These are phyloP conservation scores for Epicauta chinensis DNA, from an alignment of 1,140 invertebrate genomes.

Conservation along the genomic window DNA sequence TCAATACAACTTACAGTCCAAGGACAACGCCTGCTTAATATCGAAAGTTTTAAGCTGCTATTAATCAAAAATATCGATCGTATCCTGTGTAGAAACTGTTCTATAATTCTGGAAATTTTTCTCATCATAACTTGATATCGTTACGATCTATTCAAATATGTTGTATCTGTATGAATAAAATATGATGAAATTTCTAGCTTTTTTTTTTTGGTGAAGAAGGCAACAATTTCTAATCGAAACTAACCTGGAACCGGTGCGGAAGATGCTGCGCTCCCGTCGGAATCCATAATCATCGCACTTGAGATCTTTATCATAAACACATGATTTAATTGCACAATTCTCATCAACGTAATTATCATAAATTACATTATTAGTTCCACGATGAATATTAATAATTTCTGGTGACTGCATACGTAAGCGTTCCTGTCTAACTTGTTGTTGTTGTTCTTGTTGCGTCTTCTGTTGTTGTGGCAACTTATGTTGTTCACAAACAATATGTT, in stretches of 20 bases:
- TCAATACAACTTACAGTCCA: too few species aligned
- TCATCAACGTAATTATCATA: slow-evolving; percentile 33
- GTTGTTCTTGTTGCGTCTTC: slow-evolving; percentile 31
- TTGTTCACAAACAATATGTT: too few species aligned
- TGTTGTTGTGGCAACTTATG: slow-evolving; percentile 19
- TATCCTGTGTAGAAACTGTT: too few species aligned
- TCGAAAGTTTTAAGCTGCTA: too few species aligned
- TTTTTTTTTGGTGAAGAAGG: too few species aligned
- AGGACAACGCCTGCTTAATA: too few species aligned
- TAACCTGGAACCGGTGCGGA: slow-evolving; percentile 24
- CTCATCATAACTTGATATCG: too few species aligned
- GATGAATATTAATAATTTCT: slow-evolving; percentile 40
- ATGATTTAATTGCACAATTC: slow-evolving; percentile 28
- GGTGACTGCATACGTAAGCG: slow-evolving; percentile 35
- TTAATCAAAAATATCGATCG: too few species aligned
- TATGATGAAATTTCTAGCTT: neutral
- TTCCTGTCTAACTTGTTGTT: slow-evolving; percentile 25
- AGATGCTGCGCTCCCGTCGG: slow-evolving; percentile 27
- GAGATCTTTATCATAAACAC: slow-evolving; percentile 27
- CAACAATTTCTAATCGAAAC: neutral
- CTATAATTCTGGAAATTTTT: too few species aligned
- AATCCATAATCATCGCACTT: slow-evolving; percentile 37
- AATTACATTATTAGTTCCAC: slow-evolving; percentile 29
- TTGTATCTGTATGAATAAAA: neutral
- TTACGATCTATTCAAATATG: too few species aligned